Percentiles rank a stretch among this genome's conserved stretches.
Conservation (phyloP, 2,113 vertebrate genomes). For the Dinomys branickii region DNA sequence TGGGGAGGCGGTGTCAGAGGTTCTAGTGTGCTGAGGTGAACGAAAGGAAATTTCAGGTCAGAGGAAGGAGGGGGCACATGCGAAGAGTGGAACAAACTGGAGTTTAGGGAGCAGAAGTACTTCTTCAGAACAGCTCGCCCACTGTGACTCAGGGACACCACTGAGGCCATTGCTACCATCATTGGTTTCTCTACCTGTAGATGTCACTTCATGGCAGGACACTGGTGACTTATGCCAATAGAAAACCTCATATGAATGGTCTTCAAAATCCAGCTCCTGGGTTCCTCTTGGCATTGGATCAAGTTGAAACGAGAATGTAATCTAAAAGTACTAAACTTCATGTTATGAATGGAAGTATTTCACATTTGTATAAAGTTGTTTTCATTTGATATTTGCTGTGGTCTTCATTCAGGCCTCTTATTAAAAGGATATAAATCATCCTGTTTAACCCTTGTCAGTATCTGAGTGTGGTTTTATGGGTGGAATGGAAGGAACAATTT, state of each 20-base stretch:
- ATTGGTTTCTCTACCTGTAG: neutral
- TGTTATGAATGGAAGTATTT: neutral
- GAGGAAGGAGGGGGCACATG: neutral
- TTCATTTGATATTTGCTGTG: constrained; percentile 42
- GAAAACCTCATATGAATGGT: neutral
- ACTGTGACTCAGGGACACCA: too few species aligned
- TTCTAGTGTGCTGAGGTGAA: neutral
- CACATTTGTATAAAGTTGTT: neutral
- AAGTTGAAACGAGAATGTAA: neutral
- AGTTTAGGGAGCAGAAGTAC: neutral
- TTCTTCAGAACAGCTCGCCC: neutral
- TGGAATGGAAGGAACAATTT: too few species aligned
- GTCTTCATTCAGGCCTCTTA: constrained; percentile 58
- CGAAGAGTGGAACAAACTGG: neutral
- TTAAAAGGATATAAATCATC: constrained; percentile 29
- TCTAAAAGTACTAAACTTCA: neutral
- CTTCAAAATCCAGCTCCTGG: neutral
- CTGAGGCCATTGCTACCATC: neutral
- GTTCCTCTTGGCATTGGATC: neutral
- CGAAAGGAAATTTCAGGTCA: neutral
- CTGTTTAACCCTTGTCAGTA: neutral
- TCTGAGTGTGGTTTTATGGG: neutral
- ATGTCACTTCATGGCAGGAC: neutral
- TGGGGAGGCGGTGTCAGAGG: too few species aligned
- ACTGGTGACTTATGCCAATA: neutral